Evolutionary conservation across 2,888 invertebrate species (phyloP), one percentile per base, ranked within the genome.

Genomic region (Mamestra brassicae): DNA sequence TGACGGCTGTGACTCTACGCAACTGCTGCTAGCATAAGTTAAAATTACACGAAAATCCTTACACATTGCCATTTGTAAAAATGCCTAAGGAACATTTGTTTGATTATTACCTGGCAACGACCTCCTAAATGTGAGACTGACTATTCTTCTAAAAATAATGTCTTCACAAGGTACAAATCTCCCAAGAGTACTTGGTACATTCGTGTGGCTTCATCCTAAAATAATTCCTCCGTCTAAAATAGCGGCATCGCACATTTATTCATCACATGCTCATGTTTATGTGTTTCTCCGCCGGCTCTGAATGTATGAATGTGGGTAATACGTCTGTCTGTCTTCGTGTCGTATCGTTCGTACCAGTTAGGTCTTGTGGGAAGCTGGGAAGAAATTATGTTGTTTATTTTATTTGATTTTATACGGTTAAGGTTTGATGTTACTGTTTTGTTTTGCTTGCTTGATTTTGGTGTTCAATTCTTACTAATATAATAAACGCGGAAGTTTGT

Each of bases 181-280:
- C 36, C 36, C 5, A 11, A 45, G 26, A 68, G 3, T 13, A 36
- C 3, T 34, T 3, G n/a, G 26, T 36, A 6, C 4, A 70, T 26
- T 52, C 63, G 8, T 8, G 17, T 74, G 50, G 26, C n/a, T 73
- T 58, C 58, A 64, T 26, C 54, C 50, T n/a, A 42, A 75, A 74
- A 78, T 78, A 63, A 54, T 54, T 34, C 36, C 0, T 4, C 10
- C 11, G 11, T 78, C 62, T 63, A 57, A 63, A 81, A 67, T 42
- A 66, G 57, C 15, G 34, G 52, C 17, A 11, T 7, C 15, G 45
- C 57, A 81, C 66, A 81, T 81, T 77, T 81, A 81, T 78, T 81
- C 45, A 81, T 57, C n/a, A 47, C 54, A 8, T 47, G 42, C 6
- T 34, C 17, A 26, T 26, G 57, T 81, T 57, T 50, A 65, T 52